phyloP scores from a whole-genome alignment of 1,140 invertebrate genomes.

The Macrosteles quadrilineatus region DNA sequence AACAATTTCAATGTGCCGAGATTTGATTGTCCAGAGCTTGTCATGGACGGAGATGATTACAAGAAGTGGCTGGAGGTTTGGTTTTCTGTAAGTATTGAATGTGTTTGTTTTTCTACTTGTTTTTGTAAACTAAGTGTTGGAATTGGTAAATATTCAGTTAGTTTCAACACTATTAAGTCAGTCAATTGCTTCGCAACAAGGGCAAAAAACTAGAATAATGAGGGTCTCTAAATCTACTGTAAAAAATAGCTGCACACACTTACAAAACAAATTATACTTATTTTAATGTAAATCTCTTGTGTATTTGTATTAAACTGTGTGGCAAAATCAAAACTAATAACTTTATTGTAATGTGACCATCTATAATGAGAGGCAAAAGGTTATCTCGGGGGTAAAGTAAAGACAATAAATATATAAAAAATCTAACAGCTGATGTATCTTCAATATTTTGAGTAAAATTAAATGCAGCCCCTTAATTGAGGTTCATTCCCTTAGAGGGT shows the following conservation, averaged over 20 bases:
- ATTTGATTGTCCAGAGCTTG: slow-evolving; percentile 63
- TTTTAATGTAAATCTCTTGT: too few species aligned
- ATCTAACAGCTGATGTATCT: too few species aligned
- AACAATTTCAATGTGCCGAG: slow-evolving; percentile 55
- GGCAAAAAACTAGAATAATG: background rate
- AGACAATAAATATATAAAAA: too few species aligned
- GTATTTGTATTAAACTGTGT: too few species aligned
- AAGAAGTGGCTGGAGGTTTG: slow-evolving; percentile 50
- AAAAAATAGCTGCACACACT: background rate
- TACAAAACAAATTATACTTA: too few species aligned
- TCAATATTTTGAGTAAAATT: too few species aligned
- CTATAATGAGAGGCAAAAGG: too few species aligned
- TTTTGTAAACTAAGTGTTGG: background rate
- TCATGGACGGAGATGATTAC: slow-evolving; percentile 56
- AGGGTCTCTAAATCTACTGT: background rate
- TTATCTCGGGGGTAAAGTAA: too few species aligned
- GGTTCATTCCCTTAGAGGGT: too few species aligned
- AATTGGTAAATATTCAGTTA: background rate
- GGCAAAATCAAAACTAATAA: too few species aligned
- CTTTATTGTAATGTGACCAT: too few species aligned
- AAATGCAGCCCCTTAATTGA: too few species aligned
- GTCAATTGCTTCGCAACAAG: background rate
- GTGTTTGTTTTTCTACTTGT: slow-evolving; percentile 37
- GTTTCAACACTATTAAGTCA: background rate
- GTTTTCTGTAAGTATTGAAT: slow-evolving; percentile 53